Conservation (phyloP, 2,797 vertebrate species). For the Sardinella longiceps region DNA sequence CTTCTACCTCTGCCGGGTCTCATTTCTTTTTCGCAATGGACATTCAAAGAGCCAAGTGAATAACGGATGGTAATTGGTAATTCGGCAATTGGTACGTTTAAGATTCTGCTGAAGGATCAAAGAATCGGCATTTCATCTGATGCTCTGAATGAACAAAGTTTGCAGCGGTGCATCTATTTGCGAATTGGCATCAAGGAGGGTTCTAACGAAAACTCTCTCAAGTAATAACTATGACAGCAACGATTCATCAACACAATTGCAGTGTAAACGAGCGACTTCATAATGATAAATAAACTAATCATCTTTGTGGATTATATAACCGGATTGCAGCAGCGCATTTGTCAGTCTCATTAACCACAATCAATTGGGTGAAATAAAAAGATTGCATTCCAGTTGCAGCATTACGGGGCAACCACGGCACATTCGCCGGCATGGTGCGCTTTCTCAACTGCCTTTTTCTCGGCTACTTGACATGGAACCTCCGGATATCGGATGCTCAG, state of each 20-base stretch:
- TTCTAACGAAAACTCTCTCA: background rate
- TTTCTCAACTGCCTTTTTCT: slow-evolving; percentile 76
- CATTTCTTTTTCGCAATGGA: background rate
- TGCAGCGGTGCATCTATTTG: background rate
- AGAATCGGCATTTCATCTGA: background rate
- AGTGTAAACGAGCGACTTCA: background rate
- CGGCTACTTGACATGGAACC: slow-evolving; percentile 78
- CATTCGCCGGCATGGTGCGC: slow-evolving; percentile 72
- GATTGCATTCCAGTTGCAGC: slow-evolving; percentile 16
- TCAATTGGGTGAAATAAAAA: slow-evolving; percentile 6
- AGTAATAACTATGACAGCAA: slow-evolving; percentile 1
- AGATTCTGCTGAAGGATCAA: background rate
- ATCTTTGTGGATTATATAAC: background rate
- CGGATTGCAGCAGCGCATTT: background rate
- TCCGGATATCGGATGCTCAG: slow-evolving; percentile 78
- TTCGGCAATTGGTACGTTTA: background rate
- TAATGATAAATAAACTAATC: slow-evolving; percentile 22
- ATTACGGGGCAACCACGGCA: slow-evolving; percentile 7
- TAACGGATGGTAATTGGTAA: too few relatives aligned
- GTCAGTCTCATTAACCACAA: background rate
- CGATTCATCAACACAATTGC: background rate
- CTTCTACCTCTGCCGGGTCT: background rate
- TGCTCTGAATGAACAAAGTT: background rate
- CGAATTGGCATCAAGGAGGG: background rate
- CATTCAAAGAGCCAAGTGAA: background rate